Percentiles rank a stretch among this genome's conserved stretches.
These are phyloP conservation scores for Oreotrochilus melanogaster DNA, from an alignment of 2,113 vertebrate species.

Conservation along the genomic window DNA sequence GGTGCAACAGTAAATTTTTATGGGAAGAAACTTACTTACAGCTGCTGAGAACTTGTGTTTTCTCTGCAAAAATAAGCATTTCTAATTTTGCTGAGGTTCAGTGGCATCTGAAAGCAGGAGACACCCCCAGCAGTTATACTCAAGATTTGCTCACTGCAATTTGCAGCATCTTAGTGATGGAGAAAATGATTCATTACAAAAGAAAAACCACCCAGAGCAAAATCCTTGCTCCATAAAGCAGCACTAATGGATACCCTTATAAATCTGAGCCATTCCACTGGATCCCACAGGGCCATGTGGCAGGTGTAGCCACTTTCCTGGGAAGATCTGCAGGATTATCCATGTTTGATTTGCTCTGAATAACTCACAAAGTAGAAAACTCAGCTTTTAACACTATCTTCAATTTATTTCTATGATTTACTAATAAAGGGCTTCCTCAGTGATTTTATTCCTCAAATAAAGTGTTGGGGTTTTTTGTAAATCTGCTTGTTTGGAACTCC, in stretches of 20 bases:
- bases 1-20: neutral
- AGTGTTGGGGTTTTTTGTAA: neutral
- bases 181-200: neutral
- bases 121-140: neutral
- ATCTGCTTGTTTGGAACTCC: neutral
- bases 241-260: neutral
- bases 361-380: neutral
- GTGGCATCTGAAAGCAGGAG: neutral
- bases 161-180: neutral
- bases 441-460: neutral
- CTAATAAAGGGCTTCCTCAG: neutral
- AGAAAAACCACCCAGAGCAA: neutral
- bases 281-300: neutral
- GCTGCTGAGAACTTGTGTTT: neutral
- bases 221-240: neutral
- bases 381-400: neutral
- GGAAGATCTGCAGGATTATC: neutral
- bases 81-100: neutral
- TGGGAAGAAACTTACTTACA: neutral
- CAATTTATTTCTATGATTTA: neutral
- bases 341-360: fast-evolving
- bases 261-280: neutral
- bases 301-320: neutral
- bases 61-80: neutral
- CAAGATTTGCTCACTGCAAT: neutral